Conservation (phyloP, 2,888 invertebrate species). For the Megaustenia siamemsis region DNA sequence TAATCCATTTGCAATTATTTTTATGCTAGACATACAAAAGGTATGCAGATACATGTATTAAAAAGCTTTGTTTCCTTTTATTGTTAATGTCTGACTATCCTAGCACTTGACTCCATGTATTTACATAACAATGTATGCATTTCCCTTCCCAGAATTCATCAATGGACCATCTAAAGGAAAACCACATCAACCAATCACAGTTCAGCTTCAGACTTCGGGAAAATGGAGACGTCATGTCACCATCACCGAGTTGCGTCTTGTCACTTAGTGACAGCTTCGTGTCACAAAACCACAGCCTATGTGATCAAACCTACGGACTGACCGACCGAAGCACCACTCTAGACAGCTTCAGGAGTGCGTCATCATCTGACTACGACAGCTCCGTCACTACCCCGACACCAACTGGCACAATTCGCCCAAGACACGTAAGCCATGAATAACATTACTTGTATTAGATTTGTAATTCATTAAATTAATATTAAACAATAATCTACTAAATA, state of each 20-base stretch:
- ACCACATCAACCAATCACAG: slow-evolving; percentile 14
- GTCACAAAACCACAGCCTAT: slow-evolving; percentile 46
- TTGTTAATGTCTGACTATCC: too few relatives aligned
- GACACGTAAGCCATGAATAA: slow-evolving; percentile 38
- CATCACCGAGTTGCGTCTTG: slow-evolving; percentile 28
- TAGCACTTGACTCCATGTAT: too few relatives aligned
- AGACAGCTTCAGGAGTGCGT: slow-evolving; percentile 39
- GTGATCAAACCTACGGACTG: neutral
- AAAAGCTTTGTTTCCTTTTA: too few relatives aligned
- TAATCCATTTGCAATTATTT: too few relatives aligned
- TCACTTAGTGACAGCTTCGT: slow-evolving; percentile 51
- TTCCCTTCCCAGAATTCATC: neutral
- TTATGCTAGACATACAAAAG: too few relatives aligned
- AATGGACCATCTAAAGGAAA: slow-evolving; percentile 42
- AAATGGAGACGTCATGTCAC: slow-evolving; percentile 38
- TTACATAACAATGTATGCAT: too few relatives aligned
- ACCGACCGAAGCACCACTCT: slow-evolving; percentile 27
- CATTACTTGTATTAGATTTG: too few relatives aligned
- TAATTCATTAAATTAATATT: too few relatives aligned
- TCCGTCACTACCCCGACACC: slow-evolving; percentile 31
- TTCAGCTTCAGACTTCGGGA: neutral
- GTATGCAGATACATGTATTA: too few relatives aligned
- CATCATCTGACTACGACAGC: slow-evolving; percentile 38
- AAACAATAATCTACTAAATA: too few relatives aligned
- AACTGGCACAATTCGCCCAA: slow-evolving; percentile 14